These are phyloP conservation scores for Clunio marinus DNA, from an alignment of 2,888 invertebrate genomes.

Conservation along the genomic window DNA sequence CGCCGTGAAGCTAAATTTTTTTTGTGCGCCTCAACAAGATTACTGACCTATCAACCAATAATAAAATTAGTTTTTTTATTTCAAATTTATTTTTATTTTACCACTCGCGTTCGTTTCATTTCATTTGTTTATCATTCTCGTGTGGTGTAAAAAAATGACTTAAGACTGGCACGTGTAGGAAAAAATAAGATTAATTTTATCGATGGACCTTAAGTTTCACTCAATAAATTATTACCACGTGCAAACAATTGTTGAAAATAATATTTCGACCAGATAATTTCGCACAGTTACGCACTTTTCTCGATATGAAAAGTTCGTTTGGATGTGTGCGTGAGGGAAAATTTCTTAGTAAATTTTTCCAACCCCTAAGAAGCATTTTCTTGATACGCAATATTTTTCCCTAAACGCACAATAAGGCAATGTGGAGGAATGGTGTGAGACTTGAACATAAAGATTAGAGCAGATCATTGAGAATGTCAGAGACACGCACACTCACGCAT, in stretches of 20 bases:
- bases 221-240: no score
- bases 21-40: conserved; percentile 3
- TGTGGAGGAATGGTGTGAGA: background rate
- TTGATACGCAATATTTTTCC: background rate
- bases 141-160: no score
- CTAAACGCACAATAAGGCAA: background rate
- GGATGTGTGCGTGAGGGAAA: background rate
- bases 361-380: background rate
- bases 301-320: background rate
- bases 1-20: no score
- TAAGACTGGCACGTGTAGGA: no score
- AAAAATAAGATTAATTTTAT: no score
- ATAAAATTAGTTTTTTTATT: conserved; percentile 32
- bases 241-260: background rate
- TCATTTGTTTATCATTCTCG: background rate
- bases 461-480: conserved; percentile 5
- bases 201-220: no score
- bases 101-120: conserved; percentile 11
- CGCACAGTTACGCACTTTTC: no score
- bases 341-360: background rate
- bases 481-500: background rate
- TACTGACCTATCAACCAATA: conserved; percentile 36
- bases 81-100: background rate
- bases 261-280: background rate
- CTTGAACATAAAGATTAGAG: background rate